A percentile compares a stretch with the other conserved stretches of the same genome.
Evolutionary conservation across 2,888 invertebrate species (phyloP).

Genomic region (Eudemis profundana): DNA sequence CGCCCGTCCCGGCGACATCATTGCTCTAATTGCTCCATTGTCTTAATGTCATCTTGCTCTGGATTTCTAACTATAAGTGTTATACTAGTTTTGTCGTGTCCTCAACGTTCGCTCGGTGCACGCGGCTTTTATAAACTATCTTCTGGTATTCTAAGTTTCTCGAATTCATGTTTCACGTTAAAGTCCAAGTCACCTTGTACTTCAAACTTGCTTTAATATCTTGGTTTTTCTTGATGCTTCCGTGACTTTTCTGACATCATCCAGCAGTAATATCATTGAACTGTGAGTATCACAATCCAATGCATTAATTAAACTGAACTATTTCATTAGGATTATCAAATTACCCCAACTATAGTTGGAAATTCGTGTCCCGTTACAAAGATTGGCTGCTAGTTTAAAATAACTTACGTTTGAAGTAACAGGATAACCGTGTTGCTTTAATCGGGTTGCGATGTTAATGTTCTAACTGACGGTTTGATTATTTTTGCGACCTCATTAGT

Average conservation of each 20-base stretch:
- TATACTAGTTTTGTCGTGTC: conserved; percentile 3
- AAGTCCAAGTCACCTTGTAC: neutral
- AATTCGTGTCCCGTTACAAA: conserved; percentile 1
- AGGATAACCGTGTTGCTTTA: conserved; percentile 73
- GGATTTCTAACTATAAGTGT: neutral
- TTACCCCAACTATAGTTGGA: neutral
- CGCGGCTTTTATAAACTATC: too few relatives aligned
- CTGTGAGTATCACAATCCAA: conserved; percentile 17
- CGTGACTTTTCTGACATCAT: neutral
- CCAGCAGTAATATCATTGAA: conserved; percentile 18
- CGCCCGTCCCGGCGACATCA: conserved; percentile 30
- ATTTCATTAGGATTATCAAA: neutral
- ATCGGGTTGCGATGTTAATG: conserved; percentile 62
- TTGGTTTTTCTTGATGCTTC: neutral
- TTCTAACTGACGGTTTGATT: conserved; percentile 61
- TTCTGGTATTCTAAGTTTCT: too few relatives aligned
- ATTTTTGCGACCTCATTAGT: conserved; percentile 65
- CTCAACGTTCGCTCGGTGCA: neutral
- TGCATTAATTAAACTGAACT: conserved; percentile 4
- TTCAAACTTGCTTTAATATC: neutral
- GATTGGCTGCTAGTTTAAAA: conserved; percentile 4
- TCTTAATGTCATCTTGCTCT: conserved; percentile 28
- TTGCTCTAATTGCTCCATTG: conserved; percentile 41
- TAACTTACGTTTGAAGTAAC: conserved; percentile 49
- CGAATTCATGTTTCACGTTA: neutral